Percentiles rank a stretch among this genome's conserved stretches.
phyloP scores from a whole-genome alignment of 2,888 invertebrate genomes.

The Zhuqinia jingwanae region DNA sequence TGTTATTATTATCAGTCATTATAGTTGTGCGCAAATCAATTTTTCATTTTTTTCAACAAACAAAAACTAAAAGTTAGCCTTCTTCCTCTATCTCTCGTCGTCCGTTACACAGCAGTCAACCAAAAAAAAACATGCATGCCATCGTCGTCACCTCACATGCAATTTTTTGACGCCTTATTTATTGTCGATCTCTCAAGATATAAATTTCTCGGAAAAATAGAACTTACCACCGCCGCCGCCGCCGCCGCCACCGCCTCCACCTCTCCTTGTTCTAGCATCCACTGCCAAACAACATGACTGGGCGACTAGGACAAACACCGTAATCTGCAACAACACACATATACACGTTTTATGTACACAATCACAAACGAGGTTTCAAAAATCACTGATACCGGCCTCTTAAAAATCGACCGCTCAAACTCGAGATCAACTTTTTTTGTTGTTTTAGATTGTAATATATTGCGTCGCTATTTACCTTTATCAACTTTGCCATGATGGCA shows the following conservation, averaged over 20 bases:
- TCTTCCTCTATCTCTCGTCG: neutral
- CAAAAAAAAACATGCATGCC: neutral
- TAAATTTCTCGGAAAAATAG: neutral
- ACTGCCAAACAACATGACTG: slow-evolving; percentile 48
- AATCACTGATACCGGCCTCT: slow-evolving; percentile 6
- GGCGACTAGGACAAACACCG: slow-evolving; percentile 52
- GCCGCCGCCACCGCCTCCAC: slow-evolving; percentile 57
- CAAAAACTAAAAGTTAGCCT: neutral
- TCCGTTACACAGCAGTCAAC: slow-evolving; percentile 10
- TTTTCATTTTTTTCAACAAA: neutral
- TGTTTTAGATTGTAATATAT: neutral
- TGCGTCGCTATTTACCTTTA: slow-evolving; percentile 62
- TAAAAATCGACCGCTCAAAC: neutral
- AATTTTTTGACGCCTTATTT: too few relatives aligned
- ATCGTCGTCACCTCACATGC: neutral
- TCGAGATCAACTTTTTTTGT: neutral
- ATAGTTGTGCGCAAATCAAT: slow-evolving; percentile 9
- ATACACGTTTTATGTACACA: too few relatives aligned
- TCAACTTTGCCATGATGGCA: slow-evolving; percentile 69
- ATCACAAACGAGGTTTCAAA: neutral
- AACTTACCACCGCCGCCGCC: slow-evolving; percentile 4
- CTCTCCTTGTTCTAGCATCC: slow-evolving; percentile 46
- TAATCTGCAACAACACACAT: slow-evolving; percentile 45
- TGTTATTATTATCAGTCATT: slow-evolving; percentile 23
- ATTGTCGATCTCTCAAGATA: too few relatives aligned